Evolutionary conservation across 2,888 invertebrate species (phyloP).

Genomic region (Formica aserva): DNA sequence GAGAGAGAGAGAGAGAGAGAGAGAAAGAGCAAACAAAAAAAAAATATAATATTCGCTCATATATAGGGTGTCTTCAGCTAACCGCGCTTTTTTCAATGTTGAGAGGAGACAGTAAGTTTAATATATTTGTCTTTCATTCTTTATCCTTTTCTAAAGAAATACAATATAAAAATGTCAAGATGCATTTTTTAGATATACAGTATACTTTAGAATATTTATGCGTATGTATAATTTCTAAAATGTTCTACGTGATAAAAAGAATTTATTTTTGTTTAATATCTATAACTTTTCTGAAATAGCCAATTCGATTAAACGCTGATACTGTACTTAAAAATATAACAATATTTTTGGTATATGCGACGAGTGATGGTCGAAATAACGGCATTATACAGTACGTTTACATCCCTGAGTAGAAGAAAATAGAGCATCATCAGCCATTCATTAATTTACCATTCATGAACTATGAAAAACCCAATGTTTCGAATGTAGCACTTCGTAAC

Average conservation of each 20-base stretch:
- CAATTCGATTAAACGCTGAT: slow-evolving; percentile 15
- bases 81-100: not conserved
- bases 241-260: not conserved
- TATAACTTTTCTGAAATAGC: not conserved
- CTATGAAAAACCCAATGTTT: not conserved
- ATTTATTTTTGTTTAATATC: not conserved
- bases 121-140: not conserved
- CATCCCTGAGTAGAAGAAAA: not conserved
- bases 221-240: not conserved
- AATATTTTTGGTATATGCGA: slow-evolving; percentile 2
- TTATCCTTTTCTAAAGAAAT: not conserved
- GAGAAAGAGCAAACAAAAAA: not conserved
- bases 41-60: slow-evolving; percentile 17
- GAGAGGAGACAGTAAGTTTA: not conserved
- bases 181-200: not conserved
- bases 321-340: not conserved
- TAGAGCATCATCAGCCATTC: slow-evolving; percentile 13
- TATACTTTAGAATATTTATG: not conserved
- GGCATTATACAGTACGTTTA: slow-evolving; percentile 6
- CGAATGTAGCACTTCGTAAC: not conserved
- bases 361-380: not conserved
- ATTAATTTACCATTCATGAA: slow-evolving; percentile 12
- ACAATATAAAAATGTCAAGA: not conserved
- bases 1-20: no score
- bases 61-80: slow-evolving; percentile 8